Evolutionary conservation across 2,888 invertebrate species (phyloP), one percentile per base, ranked within the genome.

Genomic region (Crossocerus cetratus): DNA sequence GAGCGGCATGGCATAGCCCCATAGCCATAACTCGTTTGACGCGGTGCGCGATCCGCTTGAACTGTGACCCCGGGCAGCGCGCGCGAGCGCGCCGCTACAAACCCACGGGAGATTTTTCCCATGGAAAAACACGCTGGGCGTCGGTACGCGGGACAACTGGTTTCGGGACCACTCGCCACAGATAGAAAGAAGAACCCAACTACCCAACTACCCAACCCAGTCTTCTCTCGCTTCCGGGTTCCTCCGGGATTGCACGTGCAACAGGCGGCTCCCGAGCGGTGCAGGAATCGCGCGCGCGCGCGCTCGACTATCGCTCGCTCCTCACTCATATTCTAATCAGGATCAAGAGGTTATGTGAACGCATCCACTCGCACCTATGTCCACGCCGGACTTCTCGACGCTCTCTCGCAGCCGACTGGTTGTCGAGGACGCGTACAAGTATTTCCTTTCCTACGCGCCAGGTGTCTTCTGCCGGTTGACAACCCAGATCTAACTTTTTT

Each of bases 321-420:
- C 68, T 71, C 64, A 72, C 77, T 79, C 86, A 81, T 89, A 90
- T 89, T 89, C 89, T 88, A 89, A 90, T 89, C 90, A 86, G 89
- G 89, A 88, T 89, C 88, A 89, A 88, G 85, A 88, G 89, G 89
- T 88, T 90, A 87, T 90, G 90, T 87, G 90, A 90, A 90, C 87
- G 86, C 78, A 82, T 83, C 80, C 74, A 69, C 70, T 79, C 32
- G 32, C 32, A 32, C 32, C 32, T 32, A 32, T 80, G 81, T 49
- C 78, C 78, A 83, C 32, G 32, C 82, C 80, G 74, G 78, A 83
- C 83, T 83, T 83, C 82, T 83, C 78, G 74, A 71, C 80, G 77
- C 68, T 64, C 5, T 11, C 53, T 60, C 5, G 14, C 68, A 53
- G 59, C 65, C 67, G 71, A 54, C 71, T 45, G 57, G 43, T 32